Evolutionary conservation across 2,113 vertebrate species (phyloP).

Genomic region (Phrynosoma blainvillii): DNA sequence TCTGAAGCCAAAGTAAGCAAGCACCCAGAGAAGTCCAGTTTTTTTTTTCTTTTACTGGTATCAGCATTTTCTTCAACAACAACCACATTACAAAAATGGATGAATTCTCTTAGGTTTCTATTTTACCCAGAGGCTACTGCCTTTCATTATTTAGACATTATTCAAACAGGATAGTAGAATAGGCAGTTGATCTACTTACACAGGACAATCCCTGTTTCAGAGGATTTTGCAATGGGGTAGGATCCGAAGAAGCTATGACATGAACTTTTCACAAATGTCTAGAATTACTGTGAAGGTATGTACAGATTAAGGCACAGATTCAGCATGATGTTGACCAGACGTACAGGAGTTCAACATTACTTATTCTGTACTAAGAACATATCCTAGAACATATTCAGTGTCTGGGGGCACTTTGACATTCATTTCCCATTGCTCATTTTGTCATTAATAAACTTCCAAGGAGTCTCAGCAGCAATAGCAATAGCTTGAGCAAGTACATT

Average conservation of each 20-base stretch:
- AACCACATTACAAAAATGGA: not conserved
- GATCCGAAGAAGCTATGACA: not conserved
- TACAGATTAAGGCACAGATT: not conserved
- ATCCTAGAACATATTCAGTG: not conserved
- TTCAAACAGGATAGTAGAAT: no score
- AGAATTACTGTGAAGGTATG: not conserved
- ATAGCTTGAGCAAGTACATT: no score
- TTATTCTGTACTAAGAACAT: not conserved
- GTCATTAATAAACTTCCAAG: no score
- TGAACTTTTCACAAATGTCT: not conserved
- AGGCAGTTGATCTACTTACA: no score
- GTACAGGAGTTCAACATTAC: not conserved
- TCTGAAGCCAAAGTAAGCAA: not conserved
- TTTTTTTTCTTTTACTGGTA: not conserved
- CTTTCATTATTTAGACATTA: not conserved
- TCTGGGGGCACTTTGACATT: not conserved
- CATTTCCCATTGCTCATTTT: no score
- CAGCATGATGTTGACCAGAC: not conserved
- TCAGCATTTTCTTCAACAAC: not conserved
- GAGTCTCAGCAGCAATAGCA: no score
- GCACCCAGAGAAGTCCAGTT: not conserved
- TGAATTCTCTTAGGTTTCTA: not conserved
- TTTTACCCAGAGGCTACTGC: not conserved
- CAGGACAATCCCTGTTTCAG: no score
- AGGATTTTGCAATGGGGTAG: not conserved